These are phyloP conservation scores for Formica exsecta DNA, from an alignment of 1,140 invertebrate genomes.

Conservation along the genomic window DNA sequence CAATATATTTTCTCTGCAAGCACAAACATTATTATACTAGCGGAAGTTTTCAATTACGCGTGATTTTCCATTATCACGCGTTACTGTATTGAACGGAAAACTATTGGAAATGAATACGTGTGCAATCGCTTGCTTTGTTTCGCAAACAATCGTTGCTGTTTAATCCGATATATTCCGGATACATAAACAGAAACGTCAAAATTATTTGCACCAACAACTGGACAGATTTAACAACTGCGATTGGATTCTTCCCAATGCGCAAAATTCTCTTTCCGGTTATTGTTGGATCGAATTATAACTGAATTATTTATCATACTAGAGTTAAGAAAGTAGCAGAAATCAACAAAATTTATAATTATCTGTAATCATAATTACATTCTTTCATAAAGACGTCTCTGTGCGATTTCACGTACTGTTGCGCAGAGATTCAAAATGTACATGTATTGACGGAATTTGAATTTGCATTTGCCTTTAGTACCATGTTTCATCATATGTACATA, in stretches of 20 bases:
- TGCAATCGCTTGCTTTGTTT: constrained; percentile 14
- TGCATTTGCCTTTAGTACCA: not conserved
- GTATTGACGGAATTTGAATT: not conserved
- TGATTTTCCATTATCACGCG: constrained; percentile 10
- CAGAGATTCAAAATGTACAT: not conserved
- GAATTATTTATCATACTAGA: not conserved
- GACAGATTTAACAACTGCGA: not conserved
- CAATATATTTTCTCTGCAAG: not conserved
- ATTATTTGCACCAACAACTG: constrained; percentile 2
- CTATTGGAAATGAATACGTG: constrained; percentile 26
- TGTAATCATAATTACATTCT: not conserved
- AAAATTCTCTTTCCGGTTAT: not conserved
- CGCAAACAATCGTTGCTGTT: constrained; percentile 42
- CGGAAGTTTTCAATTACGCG: constrained; percentile 9
- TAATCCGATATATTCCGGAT: constrained; percentile 43
- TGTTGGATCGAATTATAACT: not conserved
- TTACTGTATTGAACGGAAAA: not conserved
- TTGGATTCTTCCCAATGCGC: too few species aligned
- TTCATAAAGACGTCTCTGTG: not conserved
- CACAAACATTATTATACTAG: not conserved
- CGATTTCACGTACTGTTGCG: not conserved
- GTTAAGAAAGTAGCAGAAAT: not conserved
- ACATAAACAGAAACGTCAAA: constrained; percentile 46
- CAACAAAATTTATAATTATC: not conserved
- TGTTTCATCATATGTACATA: not conserved